Evolutionary conservation across 2,797 vertebrate genomes (phyloP), one percentile per base, ranked within the genome.

Genomic region (Malurus splendens): DNA sequence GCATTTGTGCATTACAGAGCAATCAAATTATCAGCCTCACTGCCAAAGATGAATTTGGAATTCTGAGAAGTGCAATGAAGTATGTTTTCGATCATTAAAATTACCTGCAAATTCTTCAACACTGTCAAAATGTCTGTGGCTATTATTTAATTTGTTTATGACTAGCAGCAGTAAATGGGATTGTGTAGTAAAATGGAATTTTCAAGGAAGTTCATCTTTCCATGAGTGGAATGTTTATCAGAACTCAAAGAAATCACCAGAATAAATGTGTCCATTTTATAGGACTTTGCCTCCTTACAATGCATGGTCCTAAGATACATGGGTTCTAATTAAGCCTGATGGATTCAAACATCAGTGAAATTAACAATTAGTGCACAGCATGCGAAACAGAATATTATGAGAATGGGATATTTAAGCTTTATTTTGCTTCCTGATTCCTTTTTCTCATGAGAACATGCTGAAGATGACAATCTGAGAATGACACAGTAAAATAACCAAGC

Each of bases 141-240:
- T 96, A 65, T 92, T 96, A 82, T 78, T 96, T 93, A 94, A 93
- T 95, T 80, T 96, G 87, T 95, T 96, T 96, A 87, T 93, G 81
- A 93, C 52, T 82, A 93, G 55, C 44, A 79, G 45, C 42, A 95
- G 57, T 80, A 94, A 96, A 94, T 91, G 30, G 41, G 22, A 78
- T 82, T 95, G 71, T 87, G 41, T 75, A 93, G 83, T 55, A 93
- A 84, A 64, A 90, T 12, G 28, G 36, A 93, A 91, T 90, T 93
- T 92, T 93, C 25, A 68, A 85, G 50, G 27, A 96, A 87, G 65
- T 93, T 96, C 89, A 91, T 96, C 55, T 88, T 93, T 84, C 39
- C 2, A 3, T 54, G 44, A 87, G 19, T 74, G 19, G 45, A 90
- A 54, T 71, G 10, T 76, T 84, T 25, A 11, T 41, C 76, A 18